Evolutionary conservation across 2,797 vertebrate genomes (phyloP).

Genomic region (Allobates femoralis): DNA sequence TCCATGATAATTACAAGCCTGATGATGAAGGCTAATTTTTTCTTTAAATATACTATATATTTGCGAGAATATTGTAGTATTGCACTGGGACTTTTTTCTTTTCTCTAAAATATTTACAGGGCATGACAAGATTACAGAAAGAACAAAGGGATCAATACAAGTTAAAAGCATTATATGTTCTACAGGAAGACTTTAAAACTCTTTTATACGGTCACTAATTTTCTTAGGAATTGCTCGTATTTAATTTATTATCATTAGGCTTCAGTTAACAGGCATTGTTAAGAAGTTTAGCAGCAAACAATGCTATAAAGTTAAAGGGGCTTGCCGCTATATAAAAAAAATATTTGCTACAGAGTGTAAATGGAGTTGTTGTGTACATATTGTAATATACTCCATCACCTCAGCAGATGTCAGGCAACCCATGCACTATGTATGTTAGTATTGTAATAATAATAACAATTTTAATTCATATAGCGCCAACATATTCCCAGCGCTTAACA

Average conservation of each 20-base stretch:
- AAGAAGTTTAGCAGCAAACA: not conserved
- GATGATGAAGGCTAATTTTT: not conserved
- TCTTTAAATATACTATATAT: too few relatives aligned
- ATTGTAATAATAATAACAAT: too few relatives aligned
- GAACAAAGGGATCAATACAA: not conserved
- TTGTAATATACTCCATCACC: too few relatives aligned
- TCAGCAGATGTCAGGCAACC: too few relatives aligned
- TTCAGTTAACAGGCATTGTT: not conserved
- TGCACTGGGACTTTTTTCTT: not conserved
- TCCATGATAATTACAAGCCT: not conserved
- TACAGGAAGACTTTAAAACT: slow-evolving; percentile 3
- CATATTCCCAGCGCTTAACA: too few relatives aligned
- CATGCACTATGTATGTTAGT: too few relatives aligned
- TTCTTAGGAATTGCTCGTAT: not conserved
- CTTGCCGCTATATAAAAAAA: not conserved
- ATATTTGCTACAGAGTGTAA: not conserved
- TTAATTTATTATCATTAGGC: not conserved
- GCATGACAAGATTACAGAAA: not conserved
- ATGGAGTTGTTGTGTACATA: too few relatives aligned
- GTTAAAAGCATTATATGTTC: not conserved
- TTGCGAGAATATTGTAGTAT: not conserved
- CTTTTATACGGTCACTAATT: not conserved
- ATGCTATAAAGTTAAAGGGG: not conserved
- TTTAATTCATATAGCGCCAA: too few relatives aligned
- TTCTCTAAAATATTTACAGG: slow-evolving; percentile 1